Conservation (phyloP, 2,113 vertebrate species). For the Lasiurus cinereus region DNA sequence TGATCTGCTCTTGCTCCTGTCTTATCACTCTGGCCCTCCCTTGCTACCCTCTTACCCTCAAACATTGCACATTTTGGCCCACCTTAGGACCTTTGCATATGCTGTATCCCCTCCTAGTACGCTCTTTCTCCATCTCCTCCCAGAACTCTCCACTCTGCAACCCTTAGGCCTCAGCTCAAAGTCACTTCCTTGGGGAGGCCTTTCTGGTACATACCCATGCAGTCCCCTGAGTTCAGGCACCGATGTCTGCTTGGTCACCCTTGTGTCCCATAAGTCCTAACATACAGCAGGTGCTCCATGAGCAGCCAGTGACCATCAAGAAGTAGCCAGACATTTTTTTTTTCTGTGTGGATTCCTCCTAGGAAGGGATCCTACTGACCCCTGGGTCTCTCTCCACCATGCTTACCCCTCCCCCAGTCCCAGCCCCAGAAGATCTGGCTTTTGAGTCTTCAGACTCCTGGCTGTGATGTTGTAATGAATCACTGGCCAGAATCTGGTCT, state of each 20-base stretch:
- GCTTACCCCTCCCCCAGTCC: accelerated
- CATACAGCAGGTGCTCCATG: neutral
- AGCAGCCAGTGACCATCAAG: neutral
- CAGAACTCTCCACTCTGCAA: neutral
- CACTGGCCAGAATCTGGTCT: conserved; percentile 35
- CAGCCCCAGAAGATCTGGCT: neutral
- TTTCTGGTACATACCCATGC: accelerated
- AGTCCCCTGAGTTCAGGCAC: neutral
- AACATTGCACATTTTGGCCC: neutral
- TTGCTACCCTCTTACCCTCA: neutral
- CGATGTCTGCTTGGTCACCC: neutral
- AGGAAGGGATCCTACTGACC: neutral
- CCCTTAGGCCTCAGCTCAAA: neutral
- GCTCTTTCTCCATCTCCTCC: neutral
- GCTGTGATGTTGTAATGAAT: neutral
- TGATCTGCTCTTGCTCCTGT: neutral
- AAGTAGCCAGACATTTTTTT: neutral
- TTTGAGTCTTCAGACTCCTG: neutral
- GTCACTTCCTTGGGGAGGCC: neutral
- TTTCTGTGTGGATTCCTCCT: neutral
- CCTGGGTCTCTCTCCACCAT: too few species aligned
- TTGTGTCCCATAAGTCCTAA: neutral
- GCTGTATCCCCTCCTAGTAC: accelerated
- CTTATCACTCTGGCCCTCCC: neutral
- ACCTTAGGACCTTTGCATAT: neutral